A percentile compares a stretch with the other conserved stretches of the same genome.
These are phyloP conservation scores for Orussus abietinus DNA, from an alignment of 1,140 invertebrate genomes.

Conservation along the genomic window DNA sequence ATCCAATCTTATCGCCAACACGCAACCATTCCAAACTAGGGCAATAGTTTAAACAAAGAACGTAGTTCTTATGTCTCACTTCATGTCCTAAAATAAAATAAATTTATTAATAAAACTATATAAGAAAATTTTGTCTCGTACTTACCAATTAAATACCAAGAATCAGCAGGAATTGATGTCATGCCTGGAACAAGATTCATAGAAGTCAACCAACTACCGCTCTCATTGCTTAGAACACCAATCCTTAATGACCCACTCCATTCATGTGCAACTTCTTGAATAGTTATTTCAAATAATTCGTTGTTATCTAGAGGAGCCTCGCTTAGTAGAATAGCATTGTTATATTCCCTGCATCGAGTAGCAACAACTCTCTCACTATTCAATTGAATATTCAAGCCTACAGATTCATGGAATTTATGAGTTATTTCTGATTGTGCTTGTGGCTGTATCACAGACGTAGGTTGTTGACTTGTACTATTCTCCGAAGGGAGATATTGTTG, in stretches of 20 bases:
- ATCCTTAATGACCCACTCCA: conserved; percentile 74
- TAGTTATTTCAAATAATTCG: conserved; percentile 69
- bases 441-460: conserved; percentile 48
- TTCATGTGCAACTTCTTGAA: conserved; percentile 60
- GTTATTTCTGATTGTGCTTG: conserved; percentile 43
- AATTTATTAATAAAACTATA: conserved; percentile 7
- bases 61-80: conserved; percentile 59
- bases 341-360: conserved; percentile 60
- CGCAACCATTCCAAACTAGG: conserved; percentile 77
- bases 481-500: conserved; percentile 50
- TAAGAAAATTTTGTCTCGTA: conserved; percentile 9
- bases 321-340: conserved; percentile 71
- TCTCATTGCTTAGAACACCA: conserved; percentile 58
- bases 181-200: conserved; percentile 63
- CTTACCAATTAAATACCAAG: conserved; percentile 65
- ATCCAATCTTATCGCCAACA: conserved; percentile 67
- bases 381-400: conserved; percentile 70
- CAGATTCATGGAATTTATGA: conserved; percentile 63
- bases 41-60: conserved; percentile 61
- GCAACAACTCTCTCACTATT: conserved; percentile 67
- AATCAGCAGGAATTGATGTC: conserved; percentile 56
- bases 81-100: conserved; percentile 59
- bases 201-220: conserved; percentile 57
- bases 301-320: conserved; percentile 67
- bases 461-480: conserved; percentile 50